A percentile compares a stretch with the other conserved stretches of the same genome.
phyloP scores from a whole-genome alignment of 2,888 invertebrate genomes.

The Pammene aurita region DNA sequence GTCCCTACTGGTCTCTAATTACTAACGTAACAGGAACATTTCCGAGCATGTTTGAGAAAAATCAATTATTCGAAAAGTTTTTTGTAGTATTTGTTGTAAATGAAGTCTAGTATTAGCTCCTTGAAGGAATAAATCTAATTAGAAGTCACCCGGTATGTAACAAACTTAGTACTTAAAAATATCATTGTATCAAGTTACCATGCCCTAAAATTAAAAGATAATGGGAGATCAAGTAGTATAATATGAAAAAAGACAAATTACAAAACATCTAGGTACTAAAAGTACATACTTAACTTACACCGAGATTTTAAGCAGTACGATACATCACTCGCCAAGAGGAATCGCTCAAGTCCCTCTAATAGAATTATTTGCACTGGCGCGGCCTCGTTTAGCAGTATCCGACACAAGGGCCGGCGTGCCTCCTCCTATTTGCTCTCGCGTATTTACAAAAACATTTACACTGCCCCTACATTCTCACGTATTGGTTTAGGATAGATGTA shows the following conservation, averaged over 20 bases:
- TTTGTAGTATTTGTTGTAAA: no score
- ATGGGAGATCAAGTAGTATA: no score
- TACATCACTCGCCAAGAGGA: conserved; percentile 18
- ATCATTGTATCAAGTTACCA: no score
- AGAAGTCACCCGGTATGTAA: no score
- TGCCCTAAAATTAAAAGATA: no score
- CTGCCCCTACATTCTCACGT: conserved; percentile 52
- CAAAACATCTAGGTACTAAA: background rate
- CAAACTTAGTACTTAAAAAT: no score
- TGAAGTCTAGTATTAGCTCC: no score
- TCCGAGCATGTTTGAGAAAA: no score
- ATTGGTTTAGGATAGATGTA: conserved; percentile 67
- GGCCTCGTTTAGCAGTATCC: conserved; percentile 45
- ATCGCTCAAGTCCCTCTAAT: conserved; percentile 40
- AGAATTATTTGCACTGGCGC: conserved; percentile 45
- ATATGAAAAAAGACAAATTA: background rate
- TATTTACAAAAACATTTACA: conserved; percentile 66
- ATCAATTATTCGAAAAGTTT: no score
- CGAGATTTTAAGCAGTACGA: conserved; percentile 24
- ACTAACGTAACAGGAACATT: no score
- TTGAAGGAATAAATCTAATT: no score
- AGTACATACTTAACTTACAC: background rate
- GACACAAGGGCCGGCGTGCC: conserved; percentile 46
- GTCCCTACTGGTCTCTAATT: no score
- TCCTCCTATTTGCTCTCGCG: conserved; percentile 59